These are phyloP conservation scores for Oscheius sp. DNA, from an alignment of 2,888 invertebrate species.

Conservation along the genomic window DNA sequence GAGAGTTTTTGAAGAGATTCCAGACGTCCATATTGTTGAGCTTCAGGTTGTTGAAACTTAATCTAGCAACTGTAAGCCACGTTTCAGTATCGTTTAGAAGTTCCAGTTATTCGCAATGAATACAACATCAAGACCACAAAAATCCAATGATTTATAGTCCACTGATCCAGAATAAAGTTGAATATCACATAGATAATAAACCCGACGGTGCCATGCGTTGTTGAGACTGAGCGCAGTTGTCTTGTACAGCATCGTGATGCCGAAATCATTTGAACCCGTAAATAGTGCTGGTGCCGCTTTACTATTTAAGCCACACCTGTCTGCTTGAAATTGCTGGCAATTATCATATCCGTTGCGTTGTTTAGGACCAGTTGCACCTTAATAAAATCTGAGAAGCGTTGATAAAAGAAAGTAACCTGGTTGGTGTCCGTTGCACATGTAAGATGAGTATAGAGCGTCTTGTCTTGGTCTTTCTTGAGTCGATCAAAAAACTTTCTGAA, in stretches of 20 bases:
- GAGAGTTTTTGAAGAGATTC: slow-evolving; percentile 2
- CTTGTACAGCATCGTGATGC: neutral
- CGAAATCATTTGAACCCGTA: slow-evolving; percentile 4
- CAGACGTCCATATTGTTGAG: slow-evolving; percentile 1
- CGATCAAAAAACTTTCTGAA: slow-evolving; percentile 56
- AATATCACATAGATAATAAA: slow-evolving; percentile 16
- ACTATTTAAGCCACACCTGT: slow-evolving; percentile 42
- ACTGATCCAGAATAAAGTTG: too few relatives aligned
- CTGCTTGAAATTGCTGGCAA: slow-evolving; percentile 49
- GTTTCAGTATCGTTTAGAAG: neutral
- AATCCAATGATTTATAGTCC: too few relatives aligned
- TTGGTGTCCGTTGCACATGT: slow-evolving; percentile 67
- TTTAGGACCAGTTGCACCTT: slow-evolving; percentile 43
- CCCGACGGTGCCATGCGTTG: slow-evolving; percentile 4
- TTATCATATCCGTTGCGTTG: slow-evolving; percentile 46
- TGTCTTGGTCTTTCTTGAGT: slow-evolving; percentile 63
- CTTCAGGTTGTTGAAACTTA: neutral
- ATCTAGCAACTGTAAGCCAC: neutral
- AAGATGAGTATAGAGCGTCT: slow-evolving; percentile 62
- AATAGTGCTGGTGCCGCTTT: neutral
- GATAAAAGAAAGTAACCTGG: slow-evolving; percentile 45
- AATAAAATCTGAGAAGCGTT: neutral
- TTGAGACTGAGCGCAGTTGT: neutral
- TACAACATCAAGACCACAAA: neutral
- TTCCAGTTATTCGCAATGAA: neutral